Percentiles rank a stretch among this genome's conserved stretches.
Conservation (phyloP, 2,113 vertebrate genomes). For the Megaleporinus macrocephalus region DNA sequence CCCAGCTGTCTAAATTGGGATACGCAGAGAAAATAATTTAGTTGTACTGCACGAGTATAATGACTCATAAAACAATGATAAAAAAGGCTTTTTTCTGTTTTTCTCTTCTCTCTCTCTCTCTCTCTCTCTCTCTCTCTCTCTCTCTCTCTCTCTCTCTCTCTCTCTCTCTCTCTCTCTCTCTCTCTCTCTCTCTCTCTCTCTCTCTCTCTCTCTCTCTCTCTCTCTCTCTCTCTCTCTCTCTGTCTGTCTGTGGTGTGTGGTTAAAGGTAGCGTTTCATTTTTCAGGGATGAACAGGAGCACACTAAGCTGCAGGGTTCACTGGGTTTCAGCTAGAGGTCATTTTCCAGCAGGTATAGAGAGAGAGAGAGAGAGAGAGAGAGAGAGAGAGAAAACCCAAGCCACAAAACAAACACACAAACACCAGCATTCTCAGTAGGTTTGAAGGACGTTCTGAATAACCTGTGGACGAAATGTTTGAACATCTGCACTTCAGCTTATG, state of each 20-base stretch:
- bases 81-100: no score
- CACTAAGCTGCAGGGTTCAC: conserved; percentile 38
- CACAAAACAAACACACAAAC: conserved; percentile 9
- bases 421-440: conserved; percentile 7
- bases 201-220: neutral
- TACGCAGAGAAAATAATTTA: no score
- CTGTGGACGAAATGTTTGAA: conserved; percentile 32
- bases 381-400: neutral
- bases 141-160: no score
- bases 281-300: conserved; percentile 21
- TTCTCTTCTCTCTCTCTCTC: no score
- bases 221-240: neutral
- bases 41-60: no score
- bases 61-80: no score
- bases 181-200: no score
- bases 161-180: no score
- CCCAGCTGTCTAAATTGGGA: no score
- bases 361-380: neutral
- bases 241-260: neutral
- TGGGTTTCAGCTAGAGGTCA: conserved; percentile 36
- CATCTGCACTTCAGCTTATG: conserved; percentile 45
- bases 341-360: neutral
- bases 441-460: conserved; percentile 23
- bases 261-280: conserved; percentile 25
- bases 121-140: no score